Base-by-base conservation (phyloP, 2,113 vertebrate genomes). In the Acrocephalus kingi region DNA sequence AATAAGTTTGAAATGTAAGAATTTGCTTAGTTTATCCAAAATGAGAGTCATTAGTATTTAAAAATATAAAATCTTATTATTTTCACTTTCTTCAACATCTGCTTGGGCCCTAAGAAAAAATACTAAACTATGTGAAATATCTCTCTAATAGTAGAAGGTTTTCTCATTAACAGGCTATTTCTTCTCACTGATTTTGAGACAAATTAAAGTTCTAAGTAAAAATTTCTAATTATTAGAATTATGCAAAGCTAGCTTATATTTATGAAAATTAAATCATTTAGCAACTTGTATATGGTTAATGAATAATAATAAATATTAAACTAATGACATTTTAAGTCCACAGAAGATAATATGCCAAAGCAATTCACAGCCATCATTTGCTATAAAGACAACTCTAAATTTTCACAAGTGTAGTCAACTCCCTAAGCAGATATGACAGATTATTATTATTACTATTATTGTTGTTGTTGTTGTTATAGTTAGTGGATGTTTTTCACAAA, bases 191-290 rank as follows among this genome's bases (percentile, higher is more conserved):
- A 84, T 41, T 90, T 82, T 95, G 59, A 89, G 58, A 87, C 31
- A 85, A n/a, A 82, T 22, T 5, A 86, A 78, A 90, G 48, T 90
- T 90, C n/a, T 74, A 89, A 90, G 27, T 69, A 90, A 90, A 93
- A 93, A 37, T 20, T 79, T 76, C 75, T 87, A 79, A 91, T 96
- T 92, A 92, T 91, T 88, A 54, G 43, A 82, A 91, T 90, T 80
- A 83, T 76, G 43, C 46, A 90, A 95, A 91, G 59, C 90, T 83
- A 93, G 45, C n/a, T 95, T 77, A 35, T 51, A 93, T 84, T 94
- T 91, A 87, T 77, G 56, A 93, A 96, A 95, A 97, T 87, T 55
- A 95, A 95, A 94, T 83, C 6, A 96, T 90, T 96, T 88, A 96
- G 30, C 25, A 92, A 87, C 84, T 77, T 94, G 58, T 63, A 63